Evolutionary conservation across 1,140 invertebrate species (phyloP).

Genomic region (Sycobia sp.): DNA sequence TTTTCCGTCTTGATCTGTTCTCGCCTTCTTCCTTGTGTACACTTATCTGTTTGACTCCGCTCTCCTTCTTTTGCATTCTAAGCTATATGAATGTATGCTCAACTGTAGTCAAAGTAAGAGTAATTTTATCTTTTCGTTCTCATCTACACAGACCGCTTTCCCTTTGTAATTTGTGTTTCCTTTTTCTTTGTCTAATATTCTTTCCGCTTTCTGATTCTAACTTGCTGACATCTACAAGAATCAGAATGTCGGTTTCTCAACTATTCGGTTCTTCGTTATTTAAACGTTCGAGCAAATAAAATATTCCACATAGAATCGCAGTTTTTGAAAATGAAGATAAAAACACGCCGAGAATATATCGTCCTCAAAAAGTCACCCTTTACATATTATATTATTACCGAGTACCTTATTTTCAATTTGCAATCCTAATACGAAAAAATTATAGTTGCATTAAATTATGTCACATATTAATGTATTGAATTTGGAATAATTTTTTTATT

Average conservation of each 20-base stretch:
- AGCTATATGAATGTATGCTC: conserved; percentile 40
- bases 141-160: conserved; percentile 19
- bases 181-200: conserved; percentile 38
- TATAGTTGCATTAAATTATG: too few species aligned
- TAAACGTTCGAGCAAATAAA: conserved; percentile 9
- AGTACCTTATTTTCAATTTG: not conserved
- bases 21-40: too few species aligned
- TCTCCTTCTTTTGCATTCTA: conserved; percentile 38
- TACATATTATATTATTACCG: too few species aligned
- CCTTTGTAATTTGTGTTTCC: conserved; percentile 18
- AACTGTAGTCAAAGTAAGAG: conserved; percentile 46
- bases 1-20: conserved; percentile 35
- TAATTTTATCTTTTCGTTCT: conserved; percentile 40
- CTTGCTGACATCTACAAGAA: conserved; percentile 27
- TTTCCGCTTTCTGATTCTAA: conserved; percentile 40
- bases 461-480: too few species aligned
- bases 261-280: conserved; percentile 26
- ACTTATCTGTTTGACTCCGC: conserved; percentile 33
- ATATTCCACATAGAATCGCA: too few species aligned
- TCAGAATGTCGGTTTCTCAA: conserved; percentile 35
- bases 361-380: too few species aligned
- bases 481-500: too few species aligned
- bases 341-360: too few species aligned
- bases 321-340: too few species aligned
- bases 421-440: too few species aligned